Base-by-base conservation (phyloP, 2,888 invertebrate species). In the Drosophila antonietae region DNA sequence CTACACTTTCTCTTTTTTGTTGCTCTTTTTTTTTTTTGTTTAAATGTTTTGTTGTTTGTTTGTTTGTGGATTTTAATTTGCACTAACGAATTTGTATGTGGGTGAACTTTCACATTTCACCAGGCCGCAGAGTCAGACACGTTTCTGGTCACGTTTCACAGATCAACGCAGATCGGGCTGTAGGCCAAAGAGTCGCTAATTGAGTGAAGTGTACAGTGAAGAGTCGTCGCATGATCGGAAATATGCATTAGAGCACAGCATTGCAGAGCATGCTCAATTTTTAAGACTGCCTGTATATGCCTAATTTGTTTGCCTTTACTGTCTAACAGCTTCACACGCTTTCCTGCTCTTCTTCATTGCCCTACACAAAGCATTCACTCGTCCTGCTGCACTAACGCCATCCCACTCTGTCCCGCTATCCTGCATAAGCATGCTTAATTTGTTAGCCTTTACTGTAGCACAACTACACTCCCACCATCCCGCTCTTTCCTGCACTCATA, bases 91-190 rank as follows among this genome's bases (percentile, higher is more conserved):
- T 72, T 83, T 75, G 75, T 79, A 88, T 88, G 91, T 90, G 91
- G 91, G 91, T 90, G 90, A 90, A 91, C 90, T 90, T 90, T 90
- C 90, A 91, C 90, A 90, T 91, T 82, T 78, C 68, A 68, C 69
- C 88, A 71, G 69, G 43, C 20, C 28, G 0, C 28, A 28, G 28
- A 28, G 28, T 6, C 28, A 28, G 18, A 74, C 87, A 86, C 90
- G 88, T 88, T 86, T 85, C 73, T 74, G 72, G 75, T 83, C 88
- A 83, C 84, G 87, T 83, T 88, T 81, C 35, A 20, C 65, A 56
- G 66, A 63, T 68, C 58, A 56, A 58, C 41, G 33, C 28, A 6
- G 37, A 47, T 47, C 28, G 28, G 28, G n/a, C 28, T n/a, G 8
- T 41, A 28, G 55, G n/a, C 57, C 57, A 44, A 28, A 47, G 37